Evolutionary conservation across 2,888 invertebrate genomes (phyloP).

Genomic region (Agonopterix heracliana): DNA sequence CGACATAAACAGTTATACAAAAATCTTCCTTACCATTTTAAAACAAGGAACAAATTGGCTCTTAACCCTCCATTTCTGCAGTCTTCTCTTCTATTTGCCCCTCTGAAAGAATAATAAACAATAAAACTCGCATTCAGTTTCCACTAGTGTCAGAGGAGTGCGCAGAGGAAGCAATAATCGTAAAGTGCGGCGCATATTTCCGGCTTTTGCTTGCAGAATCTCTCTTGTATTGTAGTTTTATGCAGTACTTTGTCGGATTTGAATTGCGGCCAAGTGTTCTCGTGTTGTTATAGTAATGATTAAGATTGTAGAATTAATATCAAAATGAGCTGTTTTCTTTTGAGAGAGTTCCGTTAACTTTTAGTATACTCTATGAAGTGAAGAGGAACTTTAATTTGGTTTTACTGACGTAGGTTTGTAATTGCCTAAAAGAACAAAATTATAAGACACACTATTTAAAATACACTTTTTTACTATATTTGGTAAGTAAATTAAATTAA

Average conservation of each 20-base stretch:
- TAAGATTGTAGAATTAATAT: no score
- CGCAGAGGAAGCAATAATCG: constrained; percentile 57
- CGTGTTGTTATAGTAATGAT: constrained; percentile 7
- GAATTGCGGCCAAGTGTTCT: constrained; percentile 43
- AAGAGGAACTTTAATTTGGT: no score
- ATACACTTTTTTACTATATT: no score
- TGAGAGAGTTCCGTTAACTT: no score
- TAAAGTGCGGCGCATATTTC: constrained; percentile 54
- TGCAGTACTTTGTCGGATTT: constrained; percentile 44
- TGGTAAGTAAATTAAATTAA: no score
- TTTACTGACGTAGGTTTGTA: no score
- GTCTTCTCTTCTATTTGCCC: constrained; percentile 26
- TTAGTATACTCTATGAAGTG: no score
- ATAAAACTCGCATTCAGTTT: constrained; percentile 35
- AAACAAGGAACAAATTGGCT: constrained; percentile 1
- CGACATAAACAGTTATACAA: no score
- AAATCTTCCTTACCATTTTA: no score
- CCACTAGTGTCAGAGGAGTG: constrained; percentile 37
- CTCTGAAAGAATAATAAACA: constrained; percentile 41
- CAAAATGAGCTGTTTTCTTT: no score
- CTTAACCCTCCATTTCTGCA: constrained; percentile 16
- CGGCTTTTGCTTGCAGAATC: constrained; percentile 32
- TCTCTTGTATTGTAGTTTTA: constrained; percentile 33
- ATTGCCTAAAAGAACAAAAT: no score
- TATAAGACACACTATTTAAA: no score